Evolutionary conservation across 2,888 invertebrate genomes (phyloP).

Genomic region (Hyppa rectilinea): DNA sequence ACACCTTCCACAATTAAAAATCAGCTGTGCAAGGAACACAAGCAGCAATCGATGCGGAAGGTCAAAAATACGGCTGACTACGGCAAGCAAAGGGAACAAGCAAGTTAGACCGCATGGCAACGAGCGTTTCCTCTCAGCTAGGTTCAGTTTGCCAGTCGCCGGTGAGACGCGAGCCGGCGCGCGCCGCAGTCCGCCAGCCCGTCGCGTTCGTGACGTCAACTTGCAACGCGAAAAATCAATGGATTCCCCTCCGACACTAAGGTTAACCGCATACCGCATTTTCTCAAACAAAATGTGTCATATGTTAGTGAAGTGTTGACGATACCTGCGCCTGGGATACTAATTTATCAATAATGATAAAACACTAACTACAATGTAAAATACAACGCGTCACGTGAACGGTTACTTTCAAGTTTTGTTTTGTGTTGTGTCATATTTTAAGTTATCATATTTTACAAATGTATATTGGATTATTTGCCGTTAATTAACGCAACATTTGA

Average conservation of each 20-base stretch:
- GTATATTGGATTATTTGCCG: slow-evolving; percentile 37
- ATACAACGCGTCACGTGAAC: slow-evolving; percentile 82
- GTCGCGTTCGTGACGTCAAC: slow-evolving; percentile 86
- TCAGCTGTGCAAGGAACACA: slow-evolving; percentile 78
- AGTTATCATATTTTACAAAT: slow-evolving; percentile 69
- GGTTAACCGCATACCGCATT: slow-evolving; percentile 90
- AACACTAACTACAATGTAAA: slow-evolving; percentile 73
- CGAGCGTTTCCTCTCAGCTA: slow-evolving; percentile 84
- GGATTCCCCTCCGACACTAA: slow-evolving; percentile 83
- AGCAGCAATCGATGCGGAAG: slow-evolving; percentile 83
- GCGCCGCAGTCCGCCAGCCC: slow-evolving; percentile 84
- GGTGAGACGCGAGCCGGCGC: slow-evolving; percentile 88
- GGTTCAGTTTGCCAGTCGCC: slow-evolving; percentile 81
- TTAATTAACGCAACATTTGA: slow-evolving; percentile 47
- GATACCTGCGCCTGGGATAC: slow-evolving; percentile 67
- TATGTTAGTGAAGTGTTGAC: slow-evolving; percentile 87
- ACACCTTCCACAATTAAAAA: slow-evolving; percentile 64
- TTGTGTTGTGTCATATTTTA: slow-evolving; percentile 87
- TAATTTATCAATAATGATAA: slow-evolving; percentile 72
- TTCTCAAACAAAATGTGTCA: slow-evolving; percentile 86
- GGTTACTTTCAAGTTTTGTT: slow-evolving; percentile 84
- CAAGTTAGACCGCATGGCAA: slow-evolving; percentile 84
- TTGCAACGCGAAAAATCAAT: slow-evolving; percentile 89
- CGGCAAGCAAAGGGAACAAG: slow-evolving; percentile 71
- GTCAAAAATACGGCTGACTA: slow-evolving; percentile 77